Conservation (phyloP, 2,888 invertebrate species). For the Clostera curtula region DNA sequence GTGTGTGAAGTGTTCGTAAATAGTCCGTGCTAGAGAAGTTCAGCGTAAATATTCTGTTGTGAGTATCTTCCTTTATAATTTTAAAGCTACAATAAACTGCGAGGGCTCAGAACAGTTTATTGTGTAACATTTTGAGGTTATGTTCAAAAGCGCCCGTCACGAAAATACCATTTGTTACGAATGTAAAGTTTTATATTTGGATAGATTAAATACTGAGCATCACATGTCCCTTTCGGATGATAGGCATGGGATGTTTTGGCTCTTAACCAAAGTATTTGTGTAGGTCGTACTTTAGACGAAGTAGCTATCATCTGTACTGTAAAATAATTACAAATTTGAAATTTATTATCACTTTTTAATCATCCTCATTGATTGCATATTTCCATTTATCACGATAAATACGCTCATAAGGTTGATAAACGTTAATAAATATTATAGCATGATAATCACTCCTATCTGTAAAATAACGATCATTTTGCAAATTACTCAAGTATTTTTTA, state of each 20-base stretch:
- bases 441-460: background rate
- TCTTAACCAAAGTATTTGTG: constrained; percentile 30
- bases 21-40: constrained; percentile 60
- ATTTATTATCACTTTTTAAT: no score
- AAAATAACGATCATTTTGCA: background rate
- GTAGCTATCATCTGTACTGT: no score
- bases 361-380: no score
- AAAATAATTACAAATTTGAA: no score
- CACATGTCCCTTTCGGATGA: constrained; percentile 31
- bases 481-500: constrained; percentile 7
- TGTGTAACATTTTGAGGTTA: constrained; percentile 62
- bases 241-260: constrained; percentile 34
- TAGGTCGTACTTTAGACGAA: constrained; percentile 8
- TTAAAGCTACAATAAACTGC: constrained; percentile 26
- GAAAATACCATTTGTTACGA: constrained; percentile 27
- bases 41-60: constrained; percentile 61
- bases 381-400: no score
- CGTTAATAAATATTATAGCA: background rate
- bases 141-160: constrained; percentile 38
- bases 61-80: constrained; percentile 43
- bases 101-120: constrained; percentile 21
- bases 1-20: constrained; percentile 67
- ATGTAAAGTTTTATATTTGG: constrained; percentile 21
- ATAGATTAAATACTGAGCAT: constrained; percentile 20
- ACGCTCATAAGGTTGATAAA: no score